Evolutionary conservation across 1,140 invertebrate species (phyloP), one percentile per base, ranked within the genome.

Genomic region (Camponotus floridanus): DNA sequence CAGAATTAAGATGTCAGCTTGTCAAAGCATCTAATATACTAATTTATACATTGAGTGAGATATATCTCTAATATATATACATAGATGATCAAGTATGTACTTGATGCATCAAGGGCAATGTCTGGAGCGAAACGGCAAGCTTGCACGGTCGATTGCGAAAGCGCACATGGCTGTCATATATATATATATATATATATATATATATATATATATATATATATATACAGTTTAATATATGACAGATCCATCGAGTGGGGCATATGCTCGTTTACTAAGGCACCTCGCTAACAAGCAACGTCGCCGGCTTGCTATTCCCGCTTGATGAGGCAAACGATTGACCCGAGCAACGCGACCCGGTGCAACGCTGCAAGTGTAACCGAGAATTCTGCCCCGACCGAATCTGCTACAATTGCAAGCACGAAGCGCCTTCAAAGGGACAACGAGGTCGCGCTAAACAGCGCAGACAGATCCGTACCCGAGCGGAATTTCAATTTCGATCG

Each of bases 281-380:
- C 31, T 42, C n/a, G 79, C 71, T 83, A 83, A 83, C 68, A 74
- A 74, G 79, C 68, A 42, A 45, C 65, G 51, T 73, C 79, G 55
- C 26, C 26, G 11, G 39, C 26, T 51, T 51, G 31, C 21, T 26
- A 81, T 61, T 61, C 31, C 51, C 55, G 79, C 39, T 39, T 73
- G 79, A 73, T 81, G 79, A 61, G 55, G 31, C 68, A 73, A 48
- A 83, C 68, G 79, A 83, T 73, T 81, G 79, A 81, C 79, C 67
- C 11, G 79, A 33, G n/a, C 31, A 68, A 33, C 31, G 67, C 26
- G 51, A 73, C 26, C 26, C 68, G 64, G 4, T 39, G 61, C 67
- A 26, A 71, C 18, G 67, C 21, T 73, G 67, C 79, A 81, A 67
- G 67, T 81, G 67, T 57, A 73, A 73, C 39, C 79, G 51, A 59